Evolutionary conservation across 2,797 vertebrate species (phyloP).

Genomic region (Heterohyrax brucei): DNA sequence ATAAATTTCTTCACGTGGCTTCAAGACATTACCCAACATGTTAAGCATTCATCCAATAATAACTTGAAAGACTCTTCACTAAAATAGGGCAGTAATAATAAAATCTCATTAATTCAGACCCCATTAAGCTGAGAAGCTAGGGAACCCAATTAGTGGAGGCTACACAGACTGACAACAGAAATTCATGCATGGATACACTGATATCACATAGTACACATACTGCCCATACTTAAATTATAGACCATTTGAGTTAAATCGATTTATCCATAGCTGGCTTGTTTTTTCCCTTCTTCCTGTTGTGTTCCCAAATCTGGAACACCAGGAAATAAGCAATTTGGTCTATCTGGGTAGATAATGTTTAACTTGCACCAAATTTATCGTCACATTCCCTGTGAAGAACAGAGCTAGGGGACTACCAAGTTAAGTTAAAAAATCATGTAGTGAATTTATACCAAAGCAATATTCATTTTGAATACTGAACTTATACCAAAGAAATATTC

Average conservation of each 20-base stretch:
- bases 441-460: conserved; percentile 32
- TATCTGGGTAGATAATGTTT: neutral
- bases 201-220: neutral
- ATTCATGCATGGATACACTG: neutral
- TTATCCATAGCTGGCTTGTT: neutral
- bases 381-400: conserved; percentile 23
- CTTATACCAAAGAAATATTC: neutral
- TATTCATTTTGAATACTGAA: neutral
- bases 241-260: neutral
- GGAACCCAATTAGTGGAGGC: neutral
- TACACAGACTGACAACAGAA: neutral
- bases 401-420: conserved; percentile 1
- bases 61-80: neutral
- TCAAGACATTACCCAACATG: neutral
- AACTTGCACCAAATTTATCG: neutral
- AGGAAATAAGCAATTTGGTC: neutral
- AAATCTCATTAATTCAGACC: neutral
- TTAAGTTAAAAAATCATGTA: conserved; percentile 52
- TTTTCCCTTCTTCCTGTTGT: conserved; percentile 35
- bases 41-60: neutral
- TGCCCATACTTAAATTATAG: neutral
- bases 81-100: neutral
- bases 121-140: neutral
- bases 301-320: neutral
- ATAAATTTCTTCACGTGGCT: neutral